Evolutionary conservation across 2,888 invertebrate species (phyloP).

Genomic region (Epirrita christyi): DNA sequence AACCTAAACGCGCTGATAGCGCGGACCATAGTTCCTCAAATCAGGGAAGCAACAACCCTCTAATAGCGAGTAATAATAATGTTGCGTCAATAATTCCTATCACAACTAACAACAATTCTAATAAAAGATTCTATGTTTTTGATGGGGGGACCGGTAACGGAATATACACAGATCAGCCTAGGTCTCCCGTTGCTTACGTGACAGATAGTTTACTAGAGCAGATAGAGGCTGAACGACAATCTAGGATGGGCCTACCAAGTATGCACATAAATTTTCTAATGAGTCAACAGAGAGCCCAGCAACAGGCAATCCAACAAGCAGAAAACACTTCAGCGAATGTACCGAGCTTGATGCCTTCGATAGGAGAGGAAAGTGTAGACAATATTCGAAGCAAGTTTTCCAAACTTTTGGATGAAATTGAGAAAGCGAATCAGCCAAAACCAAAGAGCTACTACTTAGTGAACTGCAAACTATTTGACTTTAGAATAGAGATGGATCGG

Average conservation of each 20-base stretch:
- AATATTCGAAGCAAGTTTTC: conserved; percentile 83
- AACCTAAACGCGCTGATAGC: conserved; percentile 71
- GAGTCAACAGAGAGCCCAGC: conserved; percentile 70
- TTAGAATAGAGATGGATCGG: conserved; percentile 96
- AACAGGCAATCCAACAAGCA: conserved; percentile 48
- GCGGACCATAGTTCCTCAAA: conserved; percentile 80
- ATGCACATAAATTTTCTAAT: conserved; percentile 80
- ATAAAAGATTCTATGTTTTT: conserved; percentile 78
- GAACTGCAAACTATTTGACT: conserved; percentile 75
- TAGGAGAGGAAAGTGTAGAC: conserved; percentile 84
- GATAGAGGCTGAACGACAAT: conserved; percentile 77
- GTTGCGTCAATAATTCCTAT: conserved; percentile 76
- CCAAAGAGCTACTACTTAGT: conserved; percentile 90
- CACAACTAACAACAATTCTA: conserved; percentile 62
- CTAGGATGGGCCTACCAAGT: conserved; percentile 77
- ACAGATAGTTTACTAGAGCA: conserved; percentile 79
- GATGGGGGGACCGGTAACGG: conserved; percentile 71
- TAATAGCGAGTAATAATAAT: conserved; percentile 76
- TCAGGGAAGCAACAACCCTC: conserved; percentile 80
- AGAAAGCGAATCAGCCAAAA: conserved; percentile 81
- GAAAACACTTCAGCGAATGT: conserved; percentile 64
- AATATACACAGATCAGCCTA: conserved; percentile 66
- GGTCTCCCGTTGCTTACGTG: conserved; percentile 77
- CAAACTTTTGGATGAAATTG: conserved; percentile 83
- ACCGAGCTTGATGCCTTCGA: conserved; percentile 79